phyloP scores from a whole-genome alignment of 2,113 vertebrate species.

The Typhlomys cinereus region DNA sequence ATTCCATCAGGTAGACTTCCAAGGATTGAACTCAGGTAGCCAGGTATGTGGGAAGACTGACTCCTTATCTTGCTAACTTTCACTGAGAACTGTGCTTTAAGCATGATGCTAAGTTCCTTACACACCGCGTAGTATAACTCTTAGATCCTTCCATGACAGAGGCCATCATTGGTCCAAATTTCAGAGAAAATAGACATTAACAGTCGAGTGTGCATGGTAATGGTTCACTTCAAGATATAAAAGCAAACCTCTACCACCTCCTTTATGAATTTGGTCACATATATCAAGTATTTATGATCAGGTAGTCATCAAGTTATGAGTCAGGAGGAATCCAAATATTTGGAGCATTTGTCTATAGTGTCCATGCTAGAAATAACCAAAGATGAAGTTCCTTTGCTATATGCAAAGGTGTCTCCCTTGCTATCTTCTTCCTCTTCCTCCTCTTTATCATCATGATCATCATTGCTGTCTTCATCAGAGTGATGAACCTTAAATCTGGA shows the following conservation, averaged over 20 bases:
- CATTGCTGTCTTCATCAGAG: no score
- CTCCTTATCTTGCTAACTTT: no score
- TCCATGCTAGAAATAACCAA: constrained; percentile 7
- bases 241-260: background rate
- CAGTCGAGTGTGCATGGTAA: background rate
- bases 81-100: background rate
- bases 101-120: background rate
- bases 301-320: background rate
- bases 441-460: background rate
- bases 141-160: background rate
- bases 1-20: no score
- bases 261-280: background rate
- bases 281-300: background rate
- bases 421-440: background rate
- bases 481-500: no score
- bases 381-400: background rate
- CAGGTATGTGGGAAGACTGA: no score
- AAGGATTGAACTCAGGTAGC: no score
- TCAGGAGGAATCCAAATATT: background rate
- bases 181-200: background rate
- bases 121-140: background rate
- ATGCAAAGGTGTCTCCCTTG: background rate
- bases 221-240: background rate
- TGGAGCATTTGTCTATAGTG: background rate
- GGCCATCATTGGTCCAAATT: background rate